A percentile compares a stretch with the other conserved stretches of the same genome.
phyloP scores from a whole-genome alignment of 2,888 invertebrate species.

The Netelia virgata region DNA sequence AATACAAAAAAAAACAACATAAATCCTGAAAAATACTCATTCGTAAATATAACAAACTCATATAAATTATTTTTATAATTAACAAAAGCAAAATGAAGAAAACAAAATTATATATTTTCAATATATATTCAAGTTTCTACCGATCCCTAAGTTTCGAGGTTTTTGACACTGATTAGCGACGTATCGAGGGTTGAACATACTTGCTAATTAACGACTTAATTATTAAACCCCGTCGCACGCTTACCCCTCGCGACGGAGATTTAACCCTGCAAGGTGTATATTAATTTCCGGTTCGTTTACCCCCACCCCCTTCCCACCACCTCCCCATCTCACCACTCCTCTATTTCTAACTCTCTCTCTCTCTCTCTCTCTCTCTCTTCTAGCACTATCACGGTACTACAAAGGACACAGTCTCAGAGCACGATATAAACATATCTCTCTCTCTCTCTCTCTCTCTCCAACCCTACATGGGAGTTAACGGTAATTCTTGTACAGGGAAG shows the following conservation, averaged over 20 bases:
- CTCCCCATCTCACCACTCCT: too few relatives aligned
- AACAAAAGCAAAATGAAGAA: not conserved
- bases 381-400: too few relatives aligned
- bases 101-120: not conserved
- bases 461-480: not conserved
- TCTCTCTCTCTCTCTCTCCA: too few relatives aligned
- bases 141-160: not conserved
- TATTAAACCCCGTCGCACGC: conserved; percentile 37
- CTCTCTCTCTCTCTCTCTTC: too few relatives aligned
- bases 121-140: too few relatives aligned
- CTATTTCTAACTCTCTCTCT: not conserved
- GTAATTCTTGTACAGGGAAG: not conserved
- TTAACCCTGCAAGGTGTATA: conserved; percentile 54
- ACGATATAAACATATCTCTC: too few relatives aligned
- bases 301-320: not conserved
- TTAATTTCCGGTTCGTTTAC: conserved; percentile 59
- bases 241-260: conserved; percentile 36
- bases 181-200: conserved; percentile 13
- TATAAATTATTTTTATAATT: not conserved
- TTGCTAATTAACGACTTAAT: conserved; percentile 52
- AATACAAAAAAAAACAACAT: not conserved
- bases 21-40: not conserved
- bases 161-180: conserved; percentile 29
- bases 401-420: too few relatives aligned
- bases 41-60: too few relatives aligned